A percentile compares a stretch with the other conserved stretches of the same genome.
phyloP scores from a whole-genome alignment of 2,113 vertebrate species.

The Urocitellus parryii region DNA sequence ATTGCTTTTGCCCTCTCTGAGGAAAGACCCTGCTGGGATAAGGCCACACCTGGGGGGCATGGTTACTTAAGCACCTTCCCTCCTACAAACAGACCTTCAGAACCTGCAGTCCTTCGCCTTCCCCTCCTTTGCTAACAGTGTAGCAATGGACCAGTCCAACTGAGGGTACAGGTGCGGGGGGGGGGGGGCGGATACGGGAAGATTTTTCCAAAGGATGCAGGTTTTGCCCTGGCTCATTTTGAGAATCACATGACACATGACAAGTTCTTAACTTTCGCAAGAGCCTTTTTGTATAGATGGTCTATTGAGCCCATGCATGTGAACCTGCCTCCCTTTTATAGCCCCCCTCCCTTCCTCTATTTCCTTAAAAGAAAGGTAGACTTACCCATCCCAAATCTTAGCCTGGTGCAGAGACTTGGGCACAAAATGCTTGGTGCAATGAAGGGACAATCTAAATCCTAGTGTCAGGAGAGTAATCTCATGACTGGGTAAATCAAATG shows the following conservation, averaged over 20 bases:
- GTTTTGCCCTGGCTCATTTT: background rate
- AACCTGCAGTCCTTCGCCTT: background rate
- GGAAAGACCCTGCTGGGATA: background rate
- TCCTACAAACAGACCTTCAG: background rate
- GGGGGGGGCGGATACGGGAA: background rate
- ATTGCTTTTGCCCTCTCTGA: background rate
- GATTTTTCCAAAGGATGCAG: background rate
- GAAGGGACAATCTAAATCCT: background rate
- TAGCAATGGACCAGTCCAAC: background rate
- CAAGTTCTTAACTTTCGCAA: background rate
- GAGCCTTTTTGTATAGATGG: accelerated
- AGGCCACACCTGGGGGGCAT: background rate
- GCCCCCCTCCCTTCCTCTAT: background rate
- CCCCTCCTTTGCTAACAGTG: background rate
- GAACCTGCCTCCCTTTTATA: background rate
- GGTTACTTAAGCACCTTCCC: background rate
- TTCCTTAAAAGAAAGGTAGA: background rate
- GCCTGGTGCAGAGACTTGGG: background rate
- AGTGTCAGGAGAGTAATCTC: background rate
- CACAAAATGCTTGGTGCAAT: background rate
- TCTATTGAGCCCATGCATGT: background rate
- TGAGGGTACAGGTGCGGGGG: background rate
- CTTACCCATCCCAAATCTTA: background rate
- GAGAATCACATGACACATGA: background rate
- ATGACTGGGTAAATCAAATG: background rate